Base-by-base conservation (phyloP, 2,113 vertebrate genomes). In the Rousettus leschenaultii region DNA sequence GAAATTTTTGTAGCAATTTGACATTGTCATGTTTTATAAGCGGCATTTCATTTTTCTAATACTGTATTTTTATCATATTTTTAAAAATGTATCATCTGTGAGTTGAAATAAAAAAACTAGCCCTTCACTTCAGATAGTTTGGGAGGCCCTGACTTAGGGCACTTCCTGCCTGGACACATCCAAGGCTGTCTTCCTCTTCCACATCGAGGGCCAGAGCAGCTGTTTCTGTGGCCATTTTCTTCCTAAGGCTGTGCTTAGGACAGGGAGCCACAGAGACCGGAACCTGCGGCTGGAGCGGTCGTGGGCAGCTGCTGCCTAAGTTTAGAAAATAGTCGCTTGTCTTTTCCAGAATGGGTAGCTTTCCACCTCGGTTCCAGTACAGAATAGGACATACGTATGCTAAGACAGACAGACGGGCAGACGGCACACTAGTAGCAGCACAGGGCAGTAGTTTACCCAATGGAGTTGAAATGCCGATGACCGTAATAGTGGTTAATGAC, bases 121-220 rank as follows among this genome's bases (percentile, higher is more conserved):
- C 59, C 38, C 26, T 51, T 55, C 26, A 10, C n/a, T 7, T 24
- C 3, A 71, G 30, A 38, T 55, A 5, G 19, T 19, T 19, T 28
- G 38, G 53, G 35, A 51, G 55, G 21, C 55, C 5, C 9, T 9
- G 38, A 68, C n/a, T 35, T 35, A n/a, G 43, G 38, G 63, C 1
- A 0, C 63, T 35, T 74, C 22, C 26, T 63, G 16, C 12, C 38
- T 3, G 18, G 28, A n/a, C 30, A 4, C 28, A 9, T 16, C 1
- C 6, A 6, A 12, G 35, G 15, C 35, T 38, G n/a, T 63, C 63
- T 48, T 43, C 22, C 33, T 77, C 18, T 73, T 2, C 78, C 21
- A 21, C 1, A 6, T 2, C 1, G 0, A 19, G 19, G 35, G 33
- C 3, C 10, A 5, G 18, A 38, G n/a, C 6, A 1, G 59, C 45